Evolutionary conservation across 2,797 vertebrate genomes (phyloP), one percentile per base, ranked within the genome.

Genomic region (Neoniphon sammara): DNA sequence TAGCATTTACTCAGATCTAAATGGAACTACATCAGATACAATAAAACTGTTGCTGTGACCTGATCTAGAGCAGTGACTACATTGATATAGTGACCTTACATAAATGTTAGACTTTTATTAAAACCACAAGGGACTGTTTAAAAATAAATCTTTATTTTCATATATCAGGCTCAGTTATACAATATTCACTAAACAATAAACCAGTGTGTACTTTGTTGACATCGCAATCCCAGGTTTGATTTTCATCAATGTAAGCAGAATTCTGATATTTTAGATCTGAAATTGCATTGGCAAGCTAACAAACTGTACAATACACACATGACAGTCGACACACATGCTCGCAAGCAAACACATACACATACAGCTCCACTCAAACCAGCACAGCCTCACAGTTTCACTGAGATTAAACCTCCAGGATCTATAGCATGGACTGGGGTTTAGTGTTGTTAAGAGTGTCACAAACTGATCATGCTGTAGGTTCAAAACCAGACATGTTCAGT

Each of bases 141-240:
- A 92, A 91, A 92, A 90, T 90, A 90, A 77, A 82, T 78, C 46
- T 91, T 87, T 89, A 90, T 87, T 90, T 72, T 52, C 52, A 85
- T 86, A 78, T 60, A 78, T 75, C 56, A 66, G 66, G 54, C 65
- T 85, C 63, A 72, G 64, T 80, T 76, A 83, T 81, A 85, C 81
- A 83, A 85, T 77, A 83, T 62, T 85, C 21, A 83, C 30, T 67
- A 44, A 44, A 44, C 72, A 53, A 82, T 63, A 82, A 80, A 83
- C 80, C 72, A 84, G 81, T 85, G 76, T 82, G 39, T 63, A 72
- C 66, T 59, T 66, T 30, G 31, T 42, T 64, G 56, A 66, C 76
- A 34, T 42, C 53, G 25, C 53, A 80, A 74, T 75, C 21, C 21
- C 7, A 54, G 56, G n/a, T 79, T 76, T 77, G 50, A 70, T 68